Base-by-base conservation (phyloP, 2,113 vertebrate species). In the Craseonycteris thonglongyai region DNA sequence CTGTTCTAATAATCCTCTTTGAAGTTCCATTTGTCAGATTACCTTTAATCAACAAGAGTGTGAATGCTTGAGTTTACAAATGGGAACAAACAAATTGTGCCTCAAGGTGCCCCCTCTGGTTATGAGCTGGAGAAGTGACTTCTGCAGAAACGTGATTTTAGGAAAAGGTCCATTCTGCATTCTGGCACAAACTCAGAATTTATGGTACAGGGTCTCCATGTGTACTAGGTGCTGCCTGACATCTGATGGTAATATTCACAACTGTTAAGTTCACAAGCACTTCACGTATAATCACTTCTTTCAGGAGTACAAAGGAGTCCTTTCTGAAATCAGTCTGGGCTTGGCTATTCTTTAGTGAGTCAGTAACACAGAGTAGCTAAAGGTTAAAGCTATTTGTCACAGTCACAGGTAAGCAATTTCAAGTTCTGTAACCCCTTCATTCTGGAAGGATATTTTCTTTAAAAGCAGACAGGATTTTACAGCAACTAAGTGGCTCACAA, bases 21-120 rank as follows among this genome's bases (percentile, higher is more conserved):
- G 63, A 87, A 80, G 84, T 91, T 81, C 40, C 82, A 96, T 81
- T 86, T 89, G 63, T 92, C 89, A 95, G 87, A 96, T 87, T 90
- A 93, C 72, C 81, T 95, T 89, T 93, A 93, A 96, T 96, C 88
- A 96, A 45, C 82, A 94, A 49, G 75, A 94, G 71, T 87, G 49
- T 59, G 66, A 1, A 26, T 21, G 45, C 6, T 10, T 56, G 69
- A 61, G 79, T 26, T 47, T 11, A 81, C 38, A 91, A 72, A 85
- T 65, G 30, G 22, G 15, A 76, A 76, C 85, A 80, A 84, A 89
- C 38, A 68, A 92, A 95, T 38, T 69, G 42, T 33, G 68, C 68
- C 69, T 95, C 58, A 86, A 66, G 92, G 40, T 71, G 38, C n/a
- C 83, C 85, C 42, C 58, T 94, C 30, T 65, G 84, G 42, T 58